Conservation (phyloP, 2,797 vertebrate species). For the Sus cebifrons region DNA sequence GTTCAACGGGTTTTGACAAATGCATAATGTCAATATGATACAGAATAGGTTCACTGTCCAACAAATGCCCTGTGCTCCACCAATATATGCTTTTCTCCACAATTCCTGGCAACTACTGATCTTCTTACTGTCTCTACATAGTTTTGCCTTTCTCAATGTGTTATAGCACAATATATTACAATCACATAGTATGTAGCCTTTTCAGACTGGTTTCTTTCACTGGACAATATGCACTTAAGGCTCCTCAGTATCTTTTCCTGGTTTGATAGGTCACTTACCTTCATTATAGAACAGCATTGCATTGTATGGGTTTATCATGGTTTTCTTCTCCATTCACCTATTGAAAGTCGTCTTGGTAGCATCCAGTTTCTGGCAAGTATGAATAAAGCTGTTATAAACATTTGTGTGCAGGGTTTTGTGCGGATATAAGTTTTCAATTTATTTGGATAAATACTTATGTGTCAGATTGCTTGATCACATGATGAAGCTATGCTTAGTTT, state of each 20-base stretch:
- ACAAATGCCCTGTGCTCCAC: accelerated
- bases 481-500: not conserved
- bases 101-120: not conserved
- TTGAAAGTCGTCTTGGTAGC: not conserved
- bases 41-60: not conserved
- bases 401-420: not conserved
- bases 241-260: not conserved
- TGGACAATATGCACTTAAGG: not conserved
- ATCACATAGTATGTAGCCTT: not conserved
- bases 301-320: not conserved
- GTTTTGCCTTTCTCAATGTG: not conserved
- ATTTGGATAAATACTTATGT: conserved; percentile 7
- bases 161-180: not conserved
- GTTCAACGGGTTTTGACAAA: conserved; percentile 12
- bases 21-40: not conserved
- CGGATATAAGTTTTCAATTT: not conserved
- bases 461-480: not conserved
- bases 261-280: not conserved
- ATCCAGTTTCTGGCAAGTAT: not conserved
- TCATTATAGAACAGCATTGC: not conserved
- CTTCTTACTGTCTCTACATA: not conserved
- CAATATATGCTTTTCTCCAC: not conserved
- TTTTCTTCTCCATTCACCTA: not conserved
- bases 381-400: not conserved
- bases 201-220: not conserved